Base-by-base conservation (phyloP, 2,888 invertebrate genomes). In the Glyphotaelius pellucidus region DNA sequence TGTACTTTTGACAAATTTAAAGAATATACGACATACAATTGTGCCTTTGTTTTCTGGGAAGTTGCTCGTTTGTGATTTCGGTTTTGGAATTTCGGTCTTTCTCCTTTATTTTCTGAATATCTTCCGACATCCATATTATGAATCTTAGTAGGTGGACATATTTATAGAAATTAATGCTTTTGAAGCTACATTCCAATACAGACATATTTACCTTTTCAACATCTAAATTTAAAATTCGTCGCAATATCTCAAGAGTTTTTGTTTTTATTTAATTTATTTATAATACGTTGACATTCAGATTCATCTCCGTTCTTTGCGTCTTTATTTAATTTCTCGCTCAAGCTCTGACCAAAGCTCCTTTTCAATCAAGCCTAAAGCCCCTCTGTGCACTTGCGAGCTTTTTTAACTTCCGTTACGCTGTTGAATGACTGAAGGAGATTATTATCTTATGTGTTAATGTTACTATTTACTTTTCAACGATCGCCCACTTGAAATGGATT, bases 281-380 rank as follows among this genome's bases (percentile, higher is more conserved):
- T 67, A 25, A 67, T 67, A n/a, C n/a, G 67, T 25, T 67, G 67
- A 67, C 67, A 67, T 67, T 67, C 25, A 67, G 25, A 67, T 67
- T 67, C n/a, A 89, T 38, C 67, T 89, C 80, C 88, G 79, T n/a
- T 89, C 32, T 35, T 3, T 12, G 79, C 67, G 19, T 38, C n/a
- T 89, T 89, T 79, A 89, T 89, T 89, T 89, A 89, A 89, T 89
- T 89, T 89, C 79, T n/a, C 80, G 15, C 38, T 38, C 38, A 89
- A 89, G 88, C 80, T 88, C 80, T 35, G 31, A 31, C 88, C n/a
- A 79, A 79, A 89, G 88, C 88, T 79, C 88, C 79, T 32, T 89
- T 89, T 89, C 88, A 89, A 89, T 67, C 88, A 79, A 79, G 32
- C 5, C 35, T 89, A 35, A 86, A 89, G 88, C 88, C 47, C 38